Evolutionary conservation across 2,797 vertebrate genomes (phyloP).

Genomic region (Sebastes aleutianus): DNA sequence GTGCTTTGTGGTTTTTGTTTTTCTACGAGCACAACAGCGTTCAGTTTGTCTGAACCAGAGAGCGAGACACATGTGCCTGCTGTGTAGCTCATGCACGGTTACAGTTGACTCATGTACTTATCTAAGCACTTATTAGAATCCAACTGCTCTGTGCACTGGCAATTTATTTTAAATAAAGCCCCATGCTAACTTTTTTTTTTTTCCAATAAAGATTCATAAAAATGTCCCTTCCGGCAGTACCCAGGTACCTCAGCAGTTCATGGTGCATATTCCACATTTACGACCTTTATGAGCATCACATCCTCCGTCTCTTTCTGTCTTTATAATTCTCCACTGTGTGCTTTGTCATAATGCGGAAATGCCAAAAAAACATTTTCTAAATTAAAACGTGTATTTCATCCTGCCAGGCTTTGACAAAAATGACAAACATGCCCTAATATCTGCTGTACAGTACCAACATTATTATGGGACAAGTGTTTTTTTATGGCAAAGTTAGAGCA

Average conservation of each 20-base stretch:
- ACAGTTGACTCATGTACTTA: constrained; percentile 29
- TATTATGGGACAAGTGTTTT: constrained; percentile 27
- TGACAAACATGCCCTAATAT: constrained; percentile 63
- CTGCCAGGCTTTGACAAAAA: constrained; percentile 55
- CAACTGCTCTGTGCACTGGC: not conserved
- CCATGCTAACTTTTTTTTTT: constrained; percentile 25
- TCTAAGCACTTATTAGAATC: constrained; percentile 42
- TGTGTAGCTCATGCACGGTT: constrained; percentile 19
- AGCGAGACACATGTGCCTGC: constrained; percentile 22
- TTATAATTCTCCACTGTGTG: constrained; percentile 59
- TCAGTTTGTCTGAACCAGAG: constrained; percentile 40
- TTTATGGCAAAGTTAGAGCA: constrained; percentile 16
- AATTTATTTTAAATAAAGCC: constrained; percentile 56
- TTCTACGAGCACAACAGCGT: constrained; percentile 48
- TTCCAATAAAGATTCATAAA: constrained; percentile 71
- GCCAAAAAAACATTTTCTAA: constrained; percentile 26
- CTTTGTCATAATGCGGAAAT: constrained; percentile 47
- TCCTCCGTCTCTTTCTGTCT: constrained; percentile 20
- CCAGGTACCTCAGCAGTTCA: constrained; percentile 44
- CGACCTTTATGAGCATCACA: constrained; percentile 32
- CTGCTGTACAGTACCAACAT: constrained; percentile 10
- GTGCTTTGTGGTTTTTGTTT: constrained; percentile 66
- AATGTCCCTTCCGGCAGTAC: constrained; percentile 31
- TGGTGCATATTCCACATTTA: constrained; percentile 51
- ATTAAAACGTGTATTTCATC: constrained; percentile 74